Percentiles rank a stretch among this genome's conserved stretches.
These are phyloP conservation scores for Archilochus colubris DNA, from an alignment of 2,113 vertebrate genomes.

Conservation along the genomic window DNA sequence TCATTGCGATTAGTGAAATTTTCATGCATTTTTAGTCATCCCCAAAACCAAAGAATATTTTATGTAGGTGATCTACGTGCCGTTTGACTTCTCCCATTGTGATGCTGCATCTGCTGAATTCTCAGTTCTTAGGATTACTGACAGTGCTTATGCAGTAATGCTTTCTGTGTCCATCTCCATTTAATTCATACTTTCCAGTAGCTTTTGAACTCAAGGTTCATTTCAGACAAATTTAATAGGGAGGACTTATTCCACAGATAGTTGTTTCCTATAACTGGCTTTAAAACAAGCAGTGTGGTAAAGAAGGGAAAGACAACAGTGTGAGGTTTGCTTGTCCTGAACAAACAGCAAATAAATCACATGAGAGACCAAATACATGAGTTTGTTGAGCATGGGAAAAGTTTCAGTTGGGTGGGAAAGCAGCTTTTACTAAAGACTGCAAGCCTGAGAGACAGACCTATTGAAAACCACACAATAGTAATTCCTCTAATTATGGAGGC, in stretches of 20 bases:
- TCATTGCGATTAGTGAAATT: neutral
- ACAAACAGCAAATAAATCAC: slow-evolving; percentile 12
- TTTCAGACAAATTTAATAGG: neutral
- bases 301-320: neutral
- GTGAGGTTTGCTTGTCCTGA: neutral
- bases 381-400: slow-evolving; percentile 42
- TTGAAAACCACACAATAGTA: slow-evolving; percentile 42
- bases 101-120: neutral
- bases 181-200: neutral
- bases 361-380: slow-evolving; percentile 44
- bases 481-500: slow-evolving; percentile 33
- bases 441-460: slow-evolving; percentile 2
- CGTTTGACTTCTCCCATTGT: neutral
- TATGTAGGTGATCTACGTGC: neutral
- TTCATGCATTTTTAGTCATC: slow-evolving; percentile 19
- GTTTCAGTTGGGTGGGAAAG: slow-evolving; percentile 11
- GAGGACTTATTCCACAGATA: neutral
- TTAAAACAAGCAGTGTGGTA: neutral
- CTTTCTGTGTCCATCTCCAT: neutral
- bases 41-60: neutral
- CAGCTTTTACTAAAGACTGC: neutral
- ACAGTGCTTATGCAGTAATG: neutral
- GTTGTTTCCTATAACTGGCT: neutral
- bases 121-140: neutral
- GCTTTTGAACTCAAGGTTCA: neutral